Base-by-base conservation (phyloP, 2,113 vertebrate genomes). In the Hydrolagus affinis region DNA sequence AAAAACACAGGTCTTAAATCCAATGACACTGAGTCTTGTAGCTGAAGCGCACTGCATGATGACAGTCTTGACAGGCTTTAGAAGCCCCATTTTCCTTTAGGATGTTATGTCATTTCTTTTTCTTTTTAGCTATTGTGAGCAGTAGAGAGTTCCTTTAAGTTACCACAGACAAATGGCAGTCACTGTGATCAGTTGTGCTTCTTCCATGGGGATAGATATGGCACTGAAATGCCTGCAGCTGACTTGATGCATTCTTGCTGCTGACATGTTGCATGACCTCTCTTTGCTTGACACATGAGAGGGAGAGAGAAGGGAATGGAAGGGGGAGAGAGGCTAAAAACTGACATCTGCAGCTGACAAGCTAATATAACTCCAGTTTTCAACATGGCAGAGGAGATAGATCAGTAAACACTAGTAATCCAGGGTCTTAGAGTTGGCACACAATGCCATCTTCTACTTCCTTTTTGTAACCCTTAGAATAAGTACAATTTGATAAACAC, bases 31-130 rank as follows among this genome's bases (percentile, higher is more conserved):
- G 71, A 86, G 85, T 77, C 86, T 86, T 87, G 76, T 87, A 90
- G 88, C 86, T 86, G 77, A 86, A 85, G 32, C 78, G 86, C 89
- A 87, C 86, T 88, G 73, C 83, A 83, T 86, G 71, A 3, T 89
- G 90, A 89, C 88, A 90, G 87, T 85, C 88, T 85, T 89, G 88
- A 90, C 88, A 90, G 88, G 88, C 87, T 91, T 89, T 90, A 88
- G 87, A 90, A 89, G 88, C 88, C 91, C 90, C 72, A 0, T 89
- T 91, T 93, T 92, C 90, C 90, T 90, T 86, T 90, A 92, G 90
- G 89, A 89, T 89, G 91, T 89, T 90, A 90, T 74, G 87, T 90
- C 89, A 88, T 87, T 90, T 90, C 90, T 87, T 89, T 90, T 87
- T 89, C 89, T 87, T 88, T 73, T 87, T 89, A 88, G 90, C 89